phyloP scores from a whole-genome alignment of 2,113 vertebrate genomes.

The Oxyura jamaicensis region DNA sequence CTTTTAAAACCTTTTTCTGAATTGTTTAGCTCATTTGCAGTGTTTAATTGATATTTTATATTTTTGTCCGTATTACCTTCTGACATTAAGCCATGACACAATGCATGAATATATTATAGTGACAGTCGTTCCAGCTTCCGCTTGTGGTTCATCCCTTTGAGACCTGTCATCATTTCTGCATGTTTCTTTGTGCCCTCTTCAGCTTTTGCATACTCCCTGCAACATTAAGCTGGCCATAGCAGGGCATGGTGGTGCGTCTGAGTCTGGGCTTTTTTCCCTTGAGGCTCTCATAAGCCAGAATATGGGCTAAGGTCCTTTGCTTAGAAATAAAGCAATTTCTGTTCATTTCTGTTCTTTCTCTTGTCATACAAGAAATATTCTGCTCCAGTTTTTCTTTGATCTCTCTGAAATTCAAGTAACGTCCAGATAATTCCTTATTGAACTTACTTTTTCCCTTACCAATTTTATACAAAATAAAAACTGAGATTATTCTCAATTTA shows the following conservation, averaged over 20 bases:
- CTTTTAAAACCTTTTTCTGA: conserved; percentile 9
- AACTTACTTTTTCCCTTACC: not conserved
- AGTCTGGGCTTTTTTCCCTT: not conserved
- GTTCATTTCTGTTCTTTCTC: not conserved
- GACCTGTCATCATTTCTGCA: not conserved
- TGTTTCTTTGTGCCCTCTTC: not conserved
- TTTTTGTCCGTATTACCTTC: conserved; percentile 37
- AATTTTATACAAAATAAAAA: not conserved
- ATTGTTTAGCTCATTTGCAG: conserved; percentile 21
- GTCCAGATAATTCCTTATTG: not conserved
- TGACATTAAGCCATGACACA: conserved; percentile 14
- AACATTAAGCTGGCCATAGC: not conserved
- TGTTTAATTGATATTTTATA: conserved; percentile 55
- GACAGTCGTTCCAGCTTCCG: not conserved
- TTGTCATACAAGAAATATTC: not conserved
- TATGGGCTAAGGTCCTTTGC: not conserved
- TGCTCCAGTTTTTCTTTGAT: conserved; percentile 4
- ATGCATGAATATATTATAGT: not conserved
- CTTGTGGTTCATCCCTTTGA: conserved; percentile 38
- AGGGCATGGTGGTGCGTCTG: not conserved
- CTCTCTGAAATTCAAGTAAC: not conserved
- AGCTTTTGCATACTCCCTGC: not conserved
- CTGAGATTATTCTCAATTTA: not conserved
- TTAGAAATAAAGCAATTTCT: conserved; percentile 12
- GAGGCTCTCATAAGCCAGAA: not conserved